A percentile compares a stretch with the other conserved stretches of the same genome.
Evolutionary conservation across 2,888 invertebrate genomes (phyloP).

Genomic region (Salpingus planirostris): DNA sequence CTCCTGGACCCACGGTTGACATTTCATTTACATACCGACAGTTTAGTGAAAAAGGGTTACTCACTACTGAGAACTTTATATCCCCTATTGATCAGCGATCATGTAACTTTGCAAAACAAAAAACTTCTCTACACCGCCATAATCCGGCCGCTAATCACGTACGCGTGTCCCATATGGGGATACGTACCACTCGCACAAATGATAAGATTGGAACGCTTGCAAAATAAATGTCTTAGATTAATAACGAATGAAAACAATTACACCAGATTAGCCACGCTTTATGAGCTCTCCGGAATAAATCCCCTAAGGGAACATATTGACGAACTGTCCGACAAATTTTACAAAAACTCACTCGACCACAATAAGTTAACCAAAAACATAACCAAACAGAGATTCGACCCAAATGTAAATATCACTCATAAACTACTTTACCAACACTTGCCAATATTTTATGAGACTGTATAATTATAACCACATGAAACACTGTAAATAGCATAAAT

Average conservation of each 20-base stretch:
- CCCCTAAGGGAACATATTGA: background rate
- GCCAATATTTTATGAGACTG: no score
- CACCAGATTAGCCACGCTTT: background rate
- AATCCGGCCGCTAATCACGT: no score
- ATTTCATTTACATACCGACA: background rate
- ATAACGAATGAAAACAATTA: background rate
- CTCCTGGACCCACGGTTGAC: background rate
- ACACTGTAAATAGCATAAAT: no score
- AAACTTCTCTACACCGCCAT: background rate
- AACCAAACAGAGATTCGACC: no score
- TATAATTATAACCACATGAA: no score
- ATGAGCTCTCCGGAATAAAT: background rate
- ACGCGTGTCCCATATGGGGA: no score
- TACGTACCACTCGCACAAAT: background rate
- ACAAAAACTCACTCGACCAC: no score
- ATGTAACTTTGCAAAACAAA: background rate
- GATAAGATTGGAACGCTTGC: background rate
- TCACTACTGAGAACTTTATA: background rate
- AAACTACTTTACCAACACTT: no score
- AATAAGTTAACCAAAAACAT: no score
- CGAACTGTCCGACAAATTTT: background rate
- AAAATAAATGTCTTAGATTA: background rate
- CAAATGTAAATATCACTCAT: no score
- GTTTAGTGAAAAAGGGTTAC: background rate
- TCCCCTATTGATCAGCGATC: no score